A percentile compares a stretch with the other conserved stretches of the same genome.
phyloP scores from a whole-genome alignment of 2,888 invertebrate genomes.

The Luperina nickerlii region DNA sequence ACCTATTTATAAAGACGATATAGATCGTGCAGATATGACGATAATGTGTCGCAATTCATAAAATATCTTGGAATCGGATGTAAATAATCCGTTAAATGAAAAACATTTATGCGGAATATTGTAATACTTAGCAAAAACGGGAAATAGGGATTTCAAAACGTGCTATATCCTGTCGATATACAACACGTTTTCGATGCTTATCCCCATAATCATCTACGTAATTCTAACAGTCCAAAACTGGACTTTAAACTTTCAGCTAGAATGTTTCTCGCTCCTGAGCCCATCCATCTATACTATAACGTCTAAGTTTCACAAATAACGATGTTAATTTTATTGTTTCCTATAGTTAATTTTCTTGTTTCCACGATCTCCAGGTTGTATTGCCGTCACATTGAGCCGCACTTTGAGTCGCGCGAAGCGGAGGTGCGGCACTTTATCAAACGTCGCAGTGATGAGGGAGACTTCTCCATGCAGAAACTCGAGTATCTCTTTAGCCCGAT shows the following conservation, averaged over 20 bases:
- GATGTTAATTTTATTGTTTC: too few species aligned
- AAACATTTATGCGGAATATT: slow-evolving; percentile 33
- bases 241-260: neutral
- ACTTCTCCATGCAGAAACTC: slow-evolving; percentile 81
- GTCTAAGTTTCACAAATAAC: neutral
- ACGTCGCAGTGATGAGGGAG: slow-evolving; percentile 80
- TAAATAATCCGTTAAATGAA: slow-evolving; percentile 24
- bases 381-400: slow-evolving; percentile 84
- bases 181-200: neutral
- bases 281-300: neutral
- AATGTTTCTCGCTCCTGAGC: neutral
- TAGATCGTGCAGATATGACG: slow-evolving; percentile 41
- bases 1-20: slow-evolving; percentile 32
- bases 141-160: neutral
- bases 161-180: neutral
- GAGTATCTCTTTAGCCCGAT: slow-evolving; percentile 80
- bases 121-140: neutral
- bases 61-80: slow-evolving; percentile 40
- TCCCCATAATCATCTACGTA: too few species aligned
- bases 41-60: neutral
- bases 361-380: slow-evolving; percentile 77
- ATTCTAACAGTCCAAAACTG: neutral
- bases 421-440: slow-evolving; percentile 83
- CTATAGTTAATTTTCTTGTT: neutral
- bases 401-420: slow-evolving; percentile 78